Conservation (phyloP, 1,140 invertebrate genomes). For the Geopemphigus sp. region DNA sequence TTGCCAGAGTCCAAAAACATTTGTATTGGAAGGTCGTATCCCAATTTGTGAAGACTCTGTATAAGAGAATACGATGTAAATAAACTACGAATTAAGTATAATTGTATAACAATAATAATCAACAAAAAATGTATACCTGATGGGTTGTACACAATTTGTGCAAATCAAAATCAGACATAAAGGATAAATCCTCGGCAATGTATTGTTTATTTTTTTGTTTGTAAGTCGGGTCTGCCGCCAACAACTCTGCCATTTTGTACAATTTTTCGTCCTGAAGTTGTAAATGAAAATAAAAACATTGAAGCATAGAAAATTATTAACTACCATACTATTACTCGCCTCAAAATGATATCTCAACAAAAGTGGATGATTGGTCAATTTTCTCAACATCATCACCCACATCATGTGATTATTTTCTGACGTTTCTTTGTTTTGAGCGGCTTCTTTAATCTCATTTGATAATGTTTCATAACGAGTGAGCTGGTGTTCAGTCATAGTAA, state of each 20-base stretch:
- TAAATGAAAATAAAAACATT: constrained; percentile 46
- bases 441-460: constrained; percentile 69
- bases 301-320: background rate
- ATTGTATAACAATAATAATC: background rate
- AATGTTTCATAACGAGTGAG: constrained; percentile 71
- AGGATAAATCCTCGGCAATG: constrained; percentile 81
- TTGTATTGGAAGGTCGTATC: constrained; percentile 65
- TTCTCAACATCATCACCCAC: constrained; percentile 86
- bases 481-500: constrained; percentile 70
- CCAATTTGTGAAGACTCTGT: constrained; percentile 51
- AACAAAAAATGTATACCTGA: constrained; percentile 6
- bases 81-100: background rate
- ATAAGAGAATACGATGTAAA: background rate
- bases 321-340: constrained; percentile 42
- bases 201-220: constrained; percentile 78
- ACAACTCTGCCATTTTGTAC: constrained; percentile 66
- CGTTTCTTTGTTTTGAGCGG: constrained; percentile 56
- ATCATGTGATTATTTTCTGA: constrained; percentile 59
- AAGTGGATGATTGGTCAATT: constrained; percentile 85
- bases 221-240: constrained; percentile 71
- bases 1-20: constrained; percentile 80
- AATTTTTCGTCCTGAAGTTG: constrained; percentile 54
- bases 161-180: constrained; percentile 89
- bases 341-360: constrained; percentile 76
- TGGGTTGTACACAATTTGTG: constrained; percentile 67